Base-by-base conservation (phyloP, 2,113 vertebrate genomes). In the Pachypanchax playfairii region DNA sequence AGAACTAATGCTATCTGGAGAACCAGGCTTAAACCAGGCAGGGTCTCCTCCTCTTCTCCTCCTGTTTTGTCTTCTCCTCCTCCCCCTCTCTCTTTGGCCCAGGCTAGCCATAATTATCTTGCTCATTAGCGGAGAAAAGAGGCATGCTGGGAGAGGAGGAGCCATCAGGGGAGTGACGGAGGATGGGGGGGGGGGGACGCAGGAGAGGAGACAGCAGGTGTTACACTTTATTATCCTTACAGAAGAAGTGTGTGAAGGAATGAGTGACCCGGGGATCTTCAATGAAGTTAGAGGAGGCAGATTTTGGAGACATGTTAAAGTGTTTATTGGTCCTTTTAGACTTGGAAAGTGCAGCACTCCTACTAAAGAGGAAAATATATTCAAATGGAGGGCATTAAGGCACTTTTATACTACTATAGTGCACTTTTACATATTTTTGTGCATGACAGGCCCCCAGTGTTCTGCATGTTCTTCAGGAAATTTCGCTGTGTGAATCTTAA, bases 61-160 rank as follows among this genome's bases (percentile, higher is more conserved):
- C 67, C 76, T 77, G 59, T 75, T 81, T 68, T 76, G 68, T 76
- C 75, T 69, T 67, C 65, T 69, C 75, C 77, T 72, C 76, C 17
- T 22, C 59, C 73, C 53, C 41, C 72, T 67, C 73, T 77, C 77
- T 75, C 72, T 84, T 87, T 82, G 77, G 85, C 87, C 88, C 61
- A 60, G 80, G 70, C 87, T 82, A 77, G 73, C 73, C 73, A 21
- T 91, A 90, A 92, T 92, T 87, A 90, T 83, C 85, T 86, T 85
- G 73, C 88, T 92, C 88, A 90, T 90, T 90, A 91, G 80, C 77
- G 70, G 66, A 73, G 64, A 77, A 65, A 70, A 62, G 81, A 77
- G 70, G 75, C 57, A 49, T 12, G 65, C 58, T 54, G 74, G 53
- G 48, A 48, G 56, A 58, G 68, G 69, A 43, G 71, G 73, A 72